These are phyloP conservation scores for Pseudochromis fuscus DNA, from an alignment of 2,797 vertebrate species.

Conservation along the genomic window DNA sequence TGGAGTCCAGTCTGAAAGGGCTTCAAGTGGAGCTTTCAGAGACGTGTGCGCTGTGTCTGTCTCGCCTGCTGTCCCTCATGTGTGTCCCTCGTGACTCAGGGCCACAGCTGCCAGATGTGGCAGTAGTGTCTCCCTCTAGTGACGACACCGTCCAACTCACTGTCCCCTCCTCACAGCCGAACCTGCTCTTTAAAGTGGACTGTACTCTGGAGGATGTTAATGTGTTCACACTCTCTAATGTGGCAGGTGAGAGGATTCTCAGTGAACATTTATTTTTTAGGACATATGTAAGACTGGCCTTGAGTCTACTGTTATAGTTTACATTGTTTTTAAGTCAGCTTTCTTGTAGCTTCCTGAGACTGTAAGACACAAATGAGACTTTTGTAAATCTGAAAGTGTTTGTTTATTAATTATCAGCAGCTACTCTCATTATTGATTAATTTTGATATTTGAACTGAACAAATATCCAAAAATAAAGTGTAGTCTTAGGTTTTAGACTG, in stretches of 20 bases:
- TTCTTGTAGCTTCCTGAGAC: neutral
- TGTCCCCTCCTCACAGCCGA: constrained; percentile 66
- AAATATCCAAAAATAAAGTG: no score
- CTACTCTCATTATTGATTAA: no score
- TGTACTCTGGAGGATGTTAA: constrained; percentile 93
- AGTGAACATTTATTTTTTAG: neutral
- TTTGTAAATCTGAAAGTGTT: neutral
- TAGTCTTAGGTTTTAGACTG: no score
- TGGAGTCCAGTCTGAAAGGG: constrained; percentile 92
- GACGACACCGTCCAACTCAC: constrained; percentile 26
- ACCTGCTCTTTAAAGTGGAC: constrained; percentile 91
- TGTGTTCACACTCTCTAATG: constrained; percentile 91
- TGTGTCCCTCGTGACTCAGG: constrained; percentile 36
- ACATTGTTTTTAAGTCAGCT: neutral
- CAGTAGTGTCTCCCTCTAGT: constrained; percentile 46
- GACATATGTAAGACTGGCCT: neutral
- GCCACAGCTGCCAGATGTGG: constrained; percentile 49
- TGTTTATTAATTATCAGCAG: no score
- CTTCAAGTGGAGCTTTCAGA: constrained; percentile 95
- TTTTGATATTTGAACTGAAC: no score
- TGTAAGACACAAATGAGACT: neutral
- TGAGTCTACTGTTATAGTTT: neutral
- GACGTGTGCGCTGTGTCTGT: constrained; percentile 92
- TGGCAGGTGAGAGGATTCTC: constrained; percentile 86
- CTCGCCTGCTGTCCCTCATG: constrained; percentile 89